These are phyloP conservation scores for Mimachlamys varia DNA, from an alignment of 2,888 invertebrate species.

Conservation along the genomic window DNA sequence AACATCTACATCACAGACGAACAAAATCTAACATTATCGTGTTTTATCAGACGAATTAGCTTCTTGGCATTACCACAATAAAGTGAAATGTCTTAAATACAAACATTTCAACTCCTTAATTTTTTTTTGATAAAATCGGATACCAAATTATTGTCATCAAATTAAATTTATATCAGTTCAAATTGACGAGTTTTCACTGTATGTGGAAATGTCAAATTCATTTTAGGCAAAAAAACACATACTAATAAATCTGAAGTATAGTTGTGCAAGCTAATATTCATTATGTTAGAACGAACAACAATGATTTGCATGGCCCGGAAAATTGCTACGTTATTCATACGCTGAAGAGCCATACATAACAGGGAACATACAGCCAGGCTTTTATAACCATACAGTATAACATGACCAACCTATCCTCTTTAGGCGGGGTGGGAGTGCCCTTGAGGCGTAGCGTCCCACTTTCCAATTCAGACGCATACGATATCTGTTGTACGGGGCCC, in stretches of 20 bases:
- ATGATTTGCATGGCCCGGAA: not conserved
- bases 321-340: not conserved
- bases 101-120: not conserved
- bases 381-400: not conserved
- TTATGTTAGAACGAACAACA: not conserved
- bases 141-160: not conserved
- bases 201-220: not conserved
- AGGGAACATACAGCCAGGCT: not conserved
- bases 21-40: not conserved
- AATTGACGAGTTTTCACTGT: not conserved
- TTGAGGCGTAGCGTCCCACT: conserved; percentile 69
- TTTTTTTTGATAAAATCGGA: too few relatives aligned
- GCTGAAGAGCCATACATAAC: not conserved
- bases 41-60: not conserved
- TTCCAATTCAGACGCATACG: conserved; percentile 74
- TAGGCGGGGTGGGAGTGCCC: conserved; percentile 16
- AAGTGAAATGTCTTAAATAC: not conserved
- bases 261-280: not conserved
- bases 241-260: not conserved
- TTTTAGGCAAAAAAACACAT: not conserved
- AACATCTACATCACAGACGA: not conserved
- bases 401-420: conserved; percentile 15
- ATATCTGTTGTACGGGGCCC: conserved; percentile 77
- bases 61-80: not conserved
- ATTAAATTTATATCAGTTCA: not conserved